phyloP scores from a whole-genome alignment of 2,797 vertebrate species.

The Caiman crocodilus region DNA sequence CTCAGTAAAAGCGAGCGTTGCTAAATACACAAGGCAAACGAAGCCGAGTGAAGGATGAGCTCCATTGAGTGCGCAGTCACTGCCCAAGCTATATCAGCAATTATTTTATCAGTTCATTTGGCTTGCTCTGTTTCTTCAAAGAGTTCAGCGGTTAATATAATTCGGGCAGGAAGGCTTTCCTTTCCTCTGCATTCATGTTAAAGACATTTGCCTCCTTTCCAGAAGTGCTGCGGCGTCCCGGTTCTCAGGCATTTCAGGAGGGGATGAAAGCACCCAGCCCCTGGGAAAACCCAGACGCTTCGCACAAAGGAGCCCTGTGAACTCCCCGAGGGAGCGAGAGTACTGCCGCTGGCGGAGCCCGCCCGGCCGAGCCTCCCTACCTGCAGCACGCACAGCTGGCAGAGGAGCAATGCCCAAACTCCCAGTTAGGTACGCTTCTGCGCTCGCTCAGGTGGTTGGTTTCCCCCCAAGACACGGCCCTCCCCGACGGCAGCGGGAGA shows the following conservation, averaged over 20 bases:
- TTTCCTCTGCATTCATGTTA: background rate
- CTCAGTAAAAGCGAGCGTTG: background rate
- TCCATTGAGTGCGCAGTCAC: accelerated
- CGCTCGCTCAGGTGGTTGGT: no score
- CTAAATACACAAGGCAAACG: accelerated
- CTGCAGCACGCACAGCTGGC: no score
- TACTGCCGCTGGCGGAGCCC: no score
- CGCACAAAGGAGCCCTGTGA: no score
- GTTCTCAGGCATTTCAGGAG: background rate
- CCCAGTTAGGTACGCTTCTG: no score
- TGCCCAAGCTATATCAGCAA: background rate
- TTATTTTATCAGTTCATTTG: background rate
- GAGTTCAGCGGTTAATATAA: accelerated
- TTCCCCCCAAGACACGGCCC: no score
- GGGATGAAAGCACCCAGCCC: background rate
- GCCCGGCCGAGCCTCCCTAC: no score
- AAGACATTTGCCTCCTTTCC: background rate
- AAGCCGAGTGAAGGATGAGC: accelerated
- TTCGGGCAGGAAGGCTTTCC: background rate
- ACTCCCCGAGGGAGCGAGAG: no score
- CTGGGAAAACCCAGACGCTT: background rate
- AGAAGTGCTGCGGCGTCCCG: no score
- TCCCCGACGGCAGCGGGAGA: no score
- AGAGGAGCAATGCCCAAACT: no score
- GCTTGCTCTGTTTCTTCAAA: background rate